Evolutionary conservation across 2,113 vertebrate species (phyloP).

Genomic region (Perccottus glenii): DNA sequence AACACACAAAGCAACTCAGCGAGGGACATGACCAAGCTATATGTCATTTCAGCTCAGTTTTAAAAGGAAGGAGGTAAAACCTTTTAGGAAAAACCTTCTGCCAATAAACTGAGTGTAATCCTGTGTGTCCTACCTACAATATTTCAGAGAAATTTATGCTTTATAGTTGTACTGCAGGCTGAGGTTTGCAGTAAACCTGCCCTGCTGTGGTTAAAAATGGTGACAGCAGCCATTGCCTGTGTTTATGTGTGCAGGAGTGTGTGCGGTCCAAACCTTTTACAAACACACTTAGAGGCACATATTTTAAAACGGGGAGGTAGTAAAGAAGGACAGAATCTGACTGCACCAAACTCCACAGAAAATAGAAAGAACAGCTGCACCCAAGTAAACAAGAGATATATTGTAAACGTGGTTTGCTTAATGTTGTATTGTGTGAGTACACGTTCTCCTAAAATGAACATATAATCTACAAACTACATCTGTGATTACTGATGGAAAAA

Average conservation of each 20-base stretch:
- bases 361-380: neutral
- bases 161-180: constrained; percentile 3
- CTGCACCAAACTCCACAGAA: constrained; percentile 25
- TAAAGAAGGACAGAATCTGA: constrained; percentile 27
- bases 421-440: constrained; percentile 24
- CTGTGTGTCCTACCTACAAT: neutral
- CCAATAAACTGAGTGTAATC: neutral
- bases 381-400: neutral
- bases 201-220: constrained; percentile 24
- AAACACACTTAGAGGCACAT: constrained; percentile 16
- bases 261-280: constrained; percentile 6
- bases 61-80: constrained; percentile 1
- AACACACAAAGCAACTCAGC: constrained; percentile 18
- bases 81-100: neutral
- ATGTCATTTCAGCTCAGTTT: neutral
- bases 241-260: neutral
- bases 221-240: constrained; percentile 22
- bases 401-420: neutral
- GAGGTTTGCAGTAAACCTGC: constrained; percentile 13
- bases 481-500: constrained; percentile 3
- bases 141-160: constrained; percentile 6
- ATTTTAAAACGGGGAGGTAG: constrained; percentile 8
- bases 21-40: constrained; percentile 11
- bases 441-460: constrained; percentile 36
- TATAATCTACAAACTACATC: constrained; percentile 28